phyloP scores from a whole-genome alignment of 2,797 vertebrate genomes.

The Sebastes taczanowskii region DNA sequence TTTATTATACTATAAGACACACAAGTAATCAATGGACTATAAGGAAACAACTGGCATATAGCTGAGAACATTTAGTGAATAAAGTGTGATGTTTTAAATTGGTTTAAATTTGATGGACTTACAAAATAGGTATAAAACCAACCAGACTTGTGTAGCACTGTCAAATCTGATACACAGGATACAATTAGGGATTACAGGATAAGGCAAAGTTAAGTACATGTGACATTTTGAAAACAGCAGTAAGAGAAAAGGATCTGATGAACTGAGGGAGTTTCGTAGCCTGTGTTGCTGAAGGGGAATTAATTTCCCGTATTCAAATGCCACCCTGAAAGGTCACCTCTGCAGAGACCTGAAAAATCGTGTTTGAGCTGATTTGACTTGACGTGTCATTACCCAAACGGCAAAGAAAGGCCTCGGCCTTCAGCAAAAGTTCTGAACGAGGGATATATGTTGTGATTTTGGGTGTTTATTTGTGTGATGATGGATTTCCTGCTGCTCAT shows the following conservation, averaged over 20 bases:
- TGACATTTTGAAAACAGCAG: background rate
- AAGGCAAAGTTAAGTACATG: background rate
- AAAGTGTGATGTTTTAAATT: background rate
- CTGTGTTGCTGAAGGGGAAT: slow-evolving; percentile 35
- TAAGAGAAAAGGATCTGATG: background rate
- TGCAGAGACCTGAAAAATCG: slow-evolving; percentile 1
- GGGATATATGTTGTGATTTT: background rate
- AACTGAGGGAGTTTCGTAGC: background rate
- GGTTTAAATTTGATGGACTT: background rate
- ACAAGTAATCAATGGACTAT: background rate
- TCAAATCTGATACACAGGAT: background rate
- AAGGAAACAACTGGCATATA: background rate
- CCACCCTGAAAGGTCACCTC: slow-evolving; percentile 63
- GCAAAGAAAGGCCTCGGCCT: background rate
- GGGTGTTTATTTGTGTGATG: background rate
- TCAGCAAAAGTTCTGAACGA: background rate
- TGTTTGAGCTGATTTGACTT: slow-evolving; percentile 31
- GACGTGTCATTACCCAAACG: slow-evolving; percentile 17
- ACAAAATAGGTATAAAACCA: background rate
- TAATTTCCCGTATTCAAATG: slow-evolving; percentile 50
- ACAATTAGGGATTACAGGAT: background rate
- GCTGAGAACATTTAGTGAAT: background rate
- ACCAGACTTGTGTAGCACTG: background rate
- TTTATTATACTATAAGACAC: background rate
- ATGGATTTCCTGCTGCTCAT: background rate